Base-by-base conservation (phyloP, 2,797 vertebrate species). In the Helicolenus hilgendorfi region DNA sequence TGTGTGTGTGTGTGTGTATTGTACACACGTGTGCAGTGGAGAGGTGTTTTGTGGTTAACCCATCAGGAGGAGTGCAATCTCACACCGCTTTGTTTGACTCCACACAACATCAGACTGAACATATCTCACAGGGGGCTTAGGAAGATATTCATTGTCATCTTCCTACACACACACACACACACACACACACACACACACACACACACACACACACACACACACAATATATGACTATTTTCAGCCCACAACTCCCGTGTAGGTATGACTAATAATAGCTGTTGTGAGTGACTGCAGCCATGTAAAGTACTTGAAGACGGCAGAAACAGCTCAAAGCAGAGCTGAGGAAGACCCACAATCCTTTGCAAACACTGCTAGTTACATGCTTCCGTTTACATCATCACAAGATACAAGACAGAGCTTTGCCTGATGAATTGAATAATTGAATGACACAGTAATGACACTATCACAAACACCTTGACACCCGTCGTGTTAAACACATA, bases 21-120 rank as follows among this genome's bases (percentile, higher is more conserved):
- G 9, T 58, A 18, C n/a, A 11, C 35, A 1, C 8, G 31, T 29
- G 31, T 45, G 29, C 1, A 38, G 4, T 36, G 31, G 49, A 41
- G 33, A 77, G 4, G 3, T 64, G 6, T 63, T 68, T 18, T 85
- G 85, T 86, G 85, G 81, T 86, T 64, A 79, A 83, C 73, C 67
- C 9, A 27, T 62, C 27, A 56, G 36, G 1, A 60, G 59, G 64
- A 71, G 26, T 6, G 8, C 5, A 35, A 7, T 68, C 5, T 80
- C 77, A 45, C 27, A 5, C 2, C 3, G 1, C 15, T 29, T 65
- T 7, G 24, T 9, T 59, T 2, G 1, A 11, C 22, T 36, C 53
- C 56, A 53, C 31, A 20, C 22, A 27, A 29, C 33, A 20, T 38
- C 71, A 33, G 4, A 59, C 11, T 73, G 27, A 65, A 76, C 5